phyloP scores from a whole-genome alignment of 2,113 vertebrate genomes.

The Tachysurus vachellii region DNA sequence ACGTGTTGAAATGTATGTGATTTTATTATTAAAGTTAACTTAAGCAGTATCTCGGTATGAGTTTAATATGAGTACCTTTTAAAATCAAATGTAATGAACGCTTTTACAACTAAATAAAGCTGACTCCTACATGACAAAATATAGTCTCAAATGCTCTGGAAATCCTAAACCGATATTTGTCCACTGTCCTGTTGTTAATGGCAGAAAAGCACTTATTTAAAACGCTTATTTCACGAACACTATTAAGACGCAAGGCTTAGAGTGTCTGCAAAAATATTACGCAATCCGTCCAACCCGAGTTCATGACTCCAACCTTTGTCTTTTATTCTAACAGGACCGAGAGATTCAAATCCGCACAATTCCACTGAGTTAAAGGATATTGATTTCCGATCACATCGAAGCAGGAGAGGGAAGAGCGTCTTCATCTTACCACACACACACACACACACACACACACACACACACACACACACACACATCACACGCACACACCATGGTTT shows the following conservation, averaged over 20 bases:
- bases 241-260: neutral
- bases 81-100: neutral
- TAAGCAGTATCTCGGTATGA: neutral
- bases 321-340: slow-evolving; percentile 41
- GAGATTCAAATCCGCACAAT: slow-evolving; percentile 38
- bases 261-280: slow-evolving; percentile 1
- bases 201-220: neutral
- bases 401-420: slow-evolving; percentile 13
- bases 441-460: slow-evolving; percentile 3
- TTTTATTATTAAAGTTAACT: neutral
- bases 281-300: slow-evolving; percentile 11
- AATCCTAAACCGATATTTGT: neutral
- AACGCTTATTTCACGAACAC: neutral
- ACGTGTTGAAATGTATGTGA: neutral
- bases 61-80: neutral
- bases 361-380: slow-evolving; percentile 52
- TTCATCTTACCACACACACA: slow-evolving; percentile 12
- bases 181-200: neutral
- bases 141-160: neutral
- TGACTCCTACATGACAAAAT: neutral
- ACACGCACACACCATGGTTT: slow-evolving; percentile 9
- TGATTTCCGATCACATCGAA: slow-evolving; percentile 58
- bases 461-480: neutral
- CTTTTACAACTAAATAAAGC: neutral
- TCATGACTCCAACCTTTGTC: slow-evolving; percentile 24